These are phyloP conservation scores for Procambarus clarkii DNA, from an alignment of 1,140 invertebrate genomes.

Conservation along the genomic window DNA sequence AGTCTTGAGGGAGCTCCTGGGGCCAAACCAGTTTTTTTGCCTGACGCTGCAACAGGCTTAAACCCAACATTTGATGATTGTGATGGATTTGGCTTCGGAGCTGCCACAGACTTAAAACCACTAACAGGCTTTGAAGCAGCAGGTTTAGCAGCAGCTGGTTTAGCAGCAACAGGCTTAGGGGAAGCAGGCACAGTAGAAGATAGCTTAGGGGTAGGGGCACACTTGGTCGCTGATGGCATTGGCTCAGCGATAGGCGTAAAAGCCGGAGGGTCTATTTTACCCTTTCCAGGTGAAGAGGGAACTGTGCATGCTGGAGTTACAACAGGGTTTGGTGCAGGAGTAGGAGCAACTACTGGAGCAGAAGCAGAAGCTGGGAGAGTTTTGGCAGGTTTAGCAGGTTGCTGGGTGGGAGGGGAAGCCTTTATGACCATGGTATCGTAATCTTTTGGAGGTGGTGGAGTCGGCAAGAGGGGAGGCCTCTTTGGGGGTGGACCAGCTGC, in stretches of 20 bases:
- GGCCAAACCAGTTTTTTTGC: slow-evolving; percentile 44
- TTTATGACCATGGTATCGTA: slow-evolving; percentile 71
- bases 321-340: slow-evolving; percentile 68
- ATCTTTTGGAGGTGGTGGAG: slow-evolving; percentile 71
- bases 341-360: slow-evolving; percentile 38
- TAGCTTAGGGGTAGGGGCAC: slow-evolving; percentile 67
- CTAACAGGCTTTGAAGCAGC: slow-evolving; percentile 48
- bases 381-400: slow-evolving; percentile 53
- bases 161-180: background rate
- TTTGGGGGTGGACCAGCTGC: slow-evolving; percentile 68
- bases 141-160: slow-evolving; percentile 59
- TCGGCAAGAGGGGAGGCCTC: slow-evolving; percentile 70
- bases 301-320: slow-evolving; percentile 25
- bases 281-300: background rate
- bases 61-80: slow-evolving; percentile 25
- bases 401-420: slow-evolving; percentile 49
- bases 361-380: slow-evolving; percentile 72
- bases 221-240: slow-evolving; percentile 39
- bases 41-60: slow-evolving; percentile 29
- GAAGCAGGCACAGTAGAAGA: slow-evolving; percentile 21
- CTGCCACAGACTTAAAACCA: slow-evolving; percentile 49
- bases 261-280: slow-evolving; percentile 54
- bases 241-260: slow-evolving; percentile 43
- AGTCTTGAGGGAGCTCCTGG: slow-evolving; percentile 50
- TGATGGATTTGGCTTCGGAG: slow-evolving; percentile 42